Evolutionary conservation across 2,797 vertebrate genomes (phyloP), one percentile per base, ranked within the genome.

Genomic region (Momotus momota): DNA sequence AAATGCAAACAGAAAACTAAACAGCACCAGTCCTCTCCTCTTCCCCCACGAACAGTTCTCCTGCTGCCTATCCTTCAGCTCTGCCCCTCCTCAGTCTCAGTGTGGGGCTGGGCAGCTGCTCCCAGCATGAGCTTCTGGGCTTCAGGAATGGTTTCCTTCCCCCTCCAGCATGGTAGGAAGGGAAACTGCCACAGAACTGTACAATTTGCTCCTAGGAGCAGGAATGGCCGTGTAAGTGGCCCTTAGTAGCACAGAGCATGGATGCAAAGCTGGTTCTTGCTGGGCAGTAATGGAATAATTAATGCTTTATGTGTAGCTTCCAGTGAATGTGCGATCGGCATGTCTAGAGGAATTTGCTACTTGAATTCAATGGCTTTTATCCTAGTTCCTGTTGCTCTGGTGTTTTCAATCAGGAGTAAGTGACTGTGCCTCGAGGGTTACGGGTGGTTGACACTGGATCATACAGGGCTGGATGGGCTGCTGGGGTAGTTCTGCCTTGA

Each of bases 1-100:
- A 71, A 85, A 92, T 61, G 86, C 86, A 87, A 85, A 60, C 60
- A 85, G 72, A 75, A 66, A 86, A 82, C 81, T 49, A 21, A 90
- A 75, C 22, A 90, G 43, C 81, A 64, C 45, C 57, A 66, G 41
- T 57, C 77, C 18, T 65, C 4, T 62, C 54, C 33, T 57, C 41
- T 73, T 49, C 23, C 49, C 58, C 51, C 9, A 8, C 17, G 1
- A 2, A 62, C 64, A 17, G 74, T 38, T 81, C 25, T 58, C 72
- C 64, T 1, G 0, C 54, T 72, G 60, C 57, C 54, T 84, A 79
- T 66, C 51, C 85, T 81, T 71, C 54, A 73, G 73, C 73, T 90
- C 45, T 52, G 33, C 51, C 38, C 52, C 14, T 74, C 33, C 66
- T 26, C 45, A 6, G 38, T 15, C 58, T 14, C 80, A 58, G 55